phyloP scores from a whole-genome alignment of 2,797 vertebrate genomes.

The Australoheros facetus region DNA sequence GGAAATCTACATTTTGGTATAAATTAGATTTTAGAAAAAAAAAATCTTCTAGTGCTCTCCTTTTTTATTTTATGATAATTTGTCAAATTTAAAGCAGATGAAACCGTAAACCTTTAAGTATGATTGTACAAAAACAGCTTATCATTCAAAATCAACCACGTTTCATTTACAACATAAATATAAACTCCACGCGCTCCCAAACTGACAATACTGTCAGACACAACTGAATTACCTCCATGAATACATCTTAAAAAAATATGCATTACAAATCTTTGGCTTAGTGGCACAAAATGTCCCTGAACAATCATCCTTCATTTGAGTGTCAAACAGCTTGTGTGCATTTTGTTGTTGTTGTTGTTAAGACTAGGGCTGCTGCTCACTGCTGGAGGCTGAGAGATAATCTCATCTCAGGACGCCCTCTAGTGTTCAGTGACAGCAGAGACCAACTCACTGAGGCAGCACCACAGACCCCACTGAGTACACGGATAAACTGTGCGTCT shows the following conservation, averaged over 20 bases:
- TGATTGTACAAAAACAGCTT: conserved; percentile 21
- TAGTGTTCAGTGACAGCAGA: conserved; percentile 38
- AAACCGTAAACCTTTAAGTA: conserved; percentile 5
- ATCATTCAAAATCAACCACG: conserved; percentile 8
- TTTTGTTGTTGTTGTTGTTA: not conserved
- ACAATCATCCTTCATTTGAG: conserved; percentile 42
- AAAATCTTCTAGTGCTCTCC: not conserved
- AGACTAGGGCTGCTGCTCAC: not conserved
- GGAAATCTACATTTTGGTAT: too few species aligned
- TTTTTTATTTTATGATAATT: not conserved
- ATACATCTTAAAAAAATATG: conserved; percentile 26
- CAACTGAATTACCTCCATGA: not conserved
- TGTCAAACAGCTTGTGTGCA: not conserved
- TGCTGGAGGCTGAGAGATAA: not conserved
- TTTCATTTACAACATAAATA: conserved; percentile 41
- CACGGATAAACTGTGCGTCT: not conserved
- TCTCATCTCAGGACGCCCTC: conserved; percentile 45
- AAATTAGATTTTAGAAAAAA: not conserved
- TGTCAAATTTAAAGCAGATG: not conserved
- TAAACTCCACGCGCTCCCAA: conserved; percentile 17
- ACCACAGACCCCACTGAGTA: not conserved
- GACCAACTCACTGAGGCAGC: not conserved
- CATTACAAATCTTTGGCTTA: conserved; percentile 65
- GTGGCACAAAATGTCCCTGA: conserved; percentile 38
- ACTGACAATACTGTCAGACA: conserved; percentile 26